Evolutionary conservation across 2,113 vertebrate genomes (phyloP), one percentile per base, ranked within the genome.

Genomic region (Speoplatyrhinus poulsoni): DNA sequence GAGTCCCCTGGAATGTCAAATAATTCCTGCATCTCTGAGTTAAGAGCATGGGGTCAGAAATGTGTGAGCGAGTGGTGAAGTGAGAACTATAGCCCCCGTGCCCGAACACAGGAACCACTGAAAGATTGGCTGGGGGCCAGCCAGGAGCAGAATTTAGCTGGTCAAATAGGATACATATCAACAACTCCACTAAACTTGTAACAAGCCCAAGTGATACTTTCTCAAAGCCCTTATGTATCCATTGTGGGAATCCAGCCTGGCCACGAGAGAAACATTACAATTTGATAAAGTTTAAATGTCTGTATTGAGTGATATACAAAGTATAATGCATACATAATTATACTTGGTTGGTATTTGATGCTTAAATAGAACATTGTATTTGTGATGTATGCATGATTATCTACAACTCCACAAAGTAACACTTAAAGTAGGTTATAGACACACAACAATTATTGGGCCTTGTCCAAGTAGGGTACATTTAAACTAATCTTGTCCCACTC

Each of bases 1-100:
- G 16, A 75, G 69, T 19, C 16, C 49, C 46, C 13, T 78, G 82
- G 83, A 90, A 89, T 89, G 83, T 82, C 11, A 26, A 26, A 26
- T 26, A 26, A 26, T 26, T 26, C 26, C 26, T 26, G 26, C 26
- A 32, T 0, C 64, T 77, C 46, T 67, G 52, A 57, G 41, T 54
- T 60, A 53, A 17, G 26, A 12, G n/a, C 60, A 75, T 6, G 0
- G 60, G 85, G 83, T 87, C 72, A 84, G 26, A 19, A 70, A 69
- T 49, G 70, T 50, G 47, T 59, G 59, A 61, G 13, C 32, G 53
- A 80, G 71, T 78, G 74, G 74, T 70, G 55, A 76, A 76, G 68
- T 67, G 75, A 84, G 75, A 65, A n/a, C 17, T 75, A 79, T 50
- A 61, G 71, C 61, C 81, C 26, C 75, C 1, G 9, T 71, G 72